A percentile compares a stretch with the other conserved stretches of the same genome.
phyloP scores from a whole-genome alignment of 2,797 vertebrate genomes.

The Mus minutoides region DNA sequence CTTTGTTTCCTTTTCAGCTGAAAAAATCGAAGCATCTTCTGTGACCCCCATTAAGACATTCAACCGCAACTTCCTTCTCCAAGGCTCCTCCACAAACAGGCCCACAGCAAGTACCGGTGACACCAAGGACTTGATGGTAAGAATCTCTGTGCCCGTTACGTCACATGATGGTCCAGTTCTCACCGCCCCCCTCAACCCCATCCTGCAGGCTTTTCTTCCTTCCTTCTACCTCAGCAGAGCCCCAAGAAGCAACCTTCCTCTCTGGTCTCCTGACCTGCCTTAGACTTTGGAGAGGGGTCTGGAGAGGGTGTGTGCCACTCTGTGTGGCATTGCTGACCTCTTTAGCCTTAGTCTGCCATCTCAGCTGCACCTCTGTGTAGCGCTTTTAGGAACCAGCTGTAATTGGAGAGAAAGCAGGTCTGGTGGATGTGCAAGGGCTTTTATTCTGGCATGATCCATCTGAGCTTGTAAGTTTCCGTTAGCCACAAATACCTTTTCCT shows the following conservation, averaged over 20 bases:
- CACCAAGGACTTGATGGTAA: constrained; percentile 87
- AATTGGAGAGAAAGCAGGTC: not conserved
- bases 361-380: not conserved
- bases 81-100: constrained; percentile 86
- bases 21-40: constrained; percentile 84
- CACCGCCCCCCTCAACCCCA: no score
- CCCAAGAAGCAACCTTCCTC: not conserved
- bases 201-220: not conserved
- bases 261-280: not conserved
- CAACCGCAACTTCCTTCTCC: constrained; percentile 88
- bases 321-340: not conserved
- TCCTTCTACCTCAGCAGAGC: not conserved
- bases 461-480: not conserved
- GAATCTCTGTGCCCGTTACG: rapidly evolving
- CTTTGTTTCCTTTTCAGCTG: constrained; percentile 82
- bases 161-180: not conserved
- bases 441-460: not conserved
- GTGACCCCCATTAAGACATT: constrained; percentile 82
- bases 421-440: not conserved
- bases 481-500: not conserved
- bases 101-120: constrained; percentile 83
- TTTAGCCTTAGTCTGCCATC: not conserved
- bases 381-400: not conserved
- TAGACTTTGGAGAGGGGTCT: no score
- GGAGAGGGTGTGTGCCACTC: not conserved